Evolutionary conservation across 1,140 invertebrate genomes (phyloP).

Genomic region (Andrena cerasifolii): DNA sequence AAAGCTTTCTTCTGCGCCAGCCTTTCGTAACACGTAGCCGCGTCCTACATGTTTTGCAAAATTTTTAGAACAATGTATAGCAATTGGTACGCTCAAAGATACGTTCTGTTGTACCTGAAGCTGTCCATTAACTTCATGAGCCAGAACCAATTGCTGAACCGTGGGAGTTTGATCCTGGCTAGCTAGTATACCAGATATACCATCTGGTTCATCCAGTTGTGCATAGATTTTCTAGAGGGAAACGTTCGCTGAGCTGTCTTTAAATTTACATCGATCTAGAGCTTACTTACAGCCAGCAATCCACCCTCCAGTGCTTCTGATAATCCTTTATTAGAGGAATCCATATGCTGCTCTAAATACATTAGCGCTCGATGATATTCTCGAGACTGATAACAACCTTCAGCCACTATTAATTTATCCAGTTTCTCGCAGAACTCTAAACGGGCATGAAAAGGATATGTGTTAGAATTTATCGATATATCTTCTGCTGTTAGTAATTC

Average conservation of each 20-base stretch:
- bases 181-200: slow-evolving; percentile 87
- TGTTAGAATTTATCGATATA: slow-evolving; percentile 12
- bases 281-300: slow-evolving; percentile 73
- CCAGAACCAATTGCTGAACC: slow-evolving; percentile 87
- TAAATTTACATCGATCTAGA: not conserved
- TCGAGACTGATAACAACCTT: slow-evolving; percentile 87
- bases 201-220: slow-evolving; percentile 89
- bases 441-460: slow-evolving; percentile 57
- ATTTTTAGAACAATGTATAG: not conserved
- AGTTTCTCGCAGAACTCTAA: slow-evolving; percentile 84
- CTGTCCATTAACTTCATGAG: slow-evolving; percentile 88
- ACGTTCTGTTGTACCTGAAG: slow-evolving; percentile 75
- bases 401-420: slow-evolving; percentile 86
- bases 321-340: slow-evolving; percentile 82
- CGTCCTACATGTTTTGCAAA: slow-evolving; percentile 83
- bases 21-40: slow-evolving; percentile 89
- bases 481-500: slow-evolving; percentile 9
- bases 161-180: slow-evolving; percentile 86
- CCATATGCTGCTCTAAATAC: slow-evolving; percentile 89
- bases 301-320: slow-evolving; percentile 83
- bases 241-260: not conserved
- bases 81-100: slow-evolving; percentile 1
- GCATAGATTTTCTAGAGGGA: slow-evolving; percentile 88
- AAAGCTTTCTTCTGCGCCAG: slow-evolving; percentile 84
- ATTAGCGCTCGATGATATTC: slow-evolving; percentile 89